phyloP scores from a whole-genome alignment of 2,113 vertebrate genomes.

The Neoarius graeffei region DNA sequence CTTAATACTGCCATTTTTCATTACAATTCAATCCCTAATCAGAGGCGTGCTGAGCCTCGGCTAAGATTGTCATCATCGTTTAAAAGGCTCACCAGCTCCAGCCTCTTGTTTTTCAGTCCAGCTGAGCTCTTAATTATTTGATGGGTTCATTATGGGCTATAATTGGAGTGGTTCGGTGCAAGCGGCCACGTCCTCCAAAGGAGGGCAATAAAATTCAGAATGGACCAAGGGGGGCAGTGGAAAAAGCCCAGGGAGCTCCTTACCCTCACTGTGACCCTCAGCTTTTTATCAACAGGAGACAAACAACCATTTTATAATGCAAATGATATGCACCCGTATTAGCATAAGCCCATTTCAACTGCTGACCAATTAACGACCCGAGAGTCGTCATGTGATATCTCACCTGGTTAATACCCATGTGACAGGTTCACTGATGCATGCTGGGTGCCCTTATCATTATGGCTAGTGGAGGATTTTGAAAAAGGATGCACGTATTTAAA shows the following conservation, averaged over 20 bases:
- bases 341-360: constrained; percentile 36
- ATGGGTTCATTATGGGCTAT: constrained; percentile 74
- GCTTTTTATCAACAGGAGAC: constrained; percentile 39
- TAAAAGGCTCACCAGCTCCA: constrained; percentile 20
- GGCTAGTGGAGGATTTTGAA: constrained; percentile 20
- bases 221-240: background rate
- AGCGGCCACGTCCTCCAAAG: constrained; percentile 46
- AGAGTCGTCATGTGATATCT: constrained; percentile 48
- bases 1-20: background rate
- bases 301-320: constrained; percentile 52
- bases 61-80: constrained; percentile 30
- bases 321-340: constrained; percentile 45
- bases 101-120: constrained; percentile 75
- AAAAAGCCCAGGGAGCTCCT: constrained; percentile 24
- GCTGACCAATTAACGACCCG: constrained; percentile 51
- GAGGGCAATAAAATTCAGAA: constrained; percentile 51
- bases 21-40: constrained; percentile 19
- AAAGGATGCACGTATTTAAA: constrained; percentile 27
- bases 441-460: constrained; percentile 35
- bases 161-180: constrained; percentile 72
- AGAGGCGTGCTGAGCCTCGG: constrained; percentile 17
- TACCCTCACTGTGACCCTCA: constrained; percentile 21
- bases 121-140: constrained; percentile 81
- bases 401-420: constrained; percentile 45
- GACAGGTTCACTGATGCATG: constrained; percentile 48